These are phyloP conservation scores for Tenrec ecaudatus DNA, from an alignment of 2,113 vertebrate genomes.

Conservation along the genomic window DNA sequence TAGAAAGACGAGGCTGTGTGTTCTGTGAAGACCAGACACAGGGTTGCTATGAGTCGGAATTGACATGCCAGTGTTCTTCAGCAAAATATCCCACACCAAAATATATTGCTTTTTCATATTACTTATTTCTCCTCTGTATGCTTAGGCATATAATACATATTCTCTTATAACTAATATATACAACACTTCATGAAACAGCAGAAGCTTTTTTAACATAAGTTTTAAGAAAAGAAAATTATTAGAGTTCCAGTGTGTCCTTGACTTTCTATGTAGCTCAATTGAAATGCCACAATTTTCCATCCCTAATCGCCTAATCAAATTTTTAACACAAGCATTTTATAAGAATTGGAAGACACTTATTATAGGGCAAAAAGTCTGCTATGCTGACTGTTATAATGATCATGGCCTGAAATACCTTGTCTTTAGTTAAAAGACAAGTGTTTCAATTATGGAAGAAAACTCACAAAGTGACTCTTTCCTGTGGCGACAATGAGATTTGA, in stretches of 20 bases:
- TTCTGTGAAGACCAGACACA: too few species aligned
- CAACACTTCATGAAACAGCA: neutral
- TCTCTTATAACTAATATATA: too few species aligned
- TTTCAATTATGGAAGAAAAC: conserved; percentile 71
- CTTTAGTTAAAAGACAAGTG: conserved; percentile 65
- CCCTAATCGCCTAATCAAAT: neutral
- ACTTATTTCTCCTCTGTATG: too few species aligned
- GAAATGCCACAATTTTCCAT: conserved; percentile 17
- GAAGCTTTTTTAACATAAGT: neutral
- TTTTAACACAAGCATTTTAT: conserved; percentile 32
- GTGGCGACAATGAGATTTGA: conserved; percentile 11
- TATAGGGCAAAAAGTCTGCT: conserved; percentile 44
- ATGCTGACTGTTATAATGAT: neutral
- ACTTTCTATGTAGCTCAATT: neutral
- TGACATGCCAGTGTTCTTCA: neutral
- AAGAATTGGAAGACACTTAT: conserved; percentile 46
- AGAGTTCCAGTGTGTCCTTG: neutral
- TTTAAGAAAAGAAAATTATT: neutral
- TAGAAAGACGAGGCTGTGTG: too few species aligned
- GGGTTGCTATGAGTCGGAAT: too few species aligned
- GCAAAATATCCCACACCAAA: conserved; percentile 14
- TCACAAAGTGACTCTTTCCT: conserved; percentile 31
- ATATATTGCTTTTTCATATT: neutral
- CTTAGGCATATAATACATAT: too few species aligned
- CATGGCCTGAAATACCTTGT: conserved; percentile 55